These are phyloP conservation scores for Engraulis encrasicolus DNA, from an alignment of 2,113 vertebrate species.

Conservation along the genomic window DNA sequence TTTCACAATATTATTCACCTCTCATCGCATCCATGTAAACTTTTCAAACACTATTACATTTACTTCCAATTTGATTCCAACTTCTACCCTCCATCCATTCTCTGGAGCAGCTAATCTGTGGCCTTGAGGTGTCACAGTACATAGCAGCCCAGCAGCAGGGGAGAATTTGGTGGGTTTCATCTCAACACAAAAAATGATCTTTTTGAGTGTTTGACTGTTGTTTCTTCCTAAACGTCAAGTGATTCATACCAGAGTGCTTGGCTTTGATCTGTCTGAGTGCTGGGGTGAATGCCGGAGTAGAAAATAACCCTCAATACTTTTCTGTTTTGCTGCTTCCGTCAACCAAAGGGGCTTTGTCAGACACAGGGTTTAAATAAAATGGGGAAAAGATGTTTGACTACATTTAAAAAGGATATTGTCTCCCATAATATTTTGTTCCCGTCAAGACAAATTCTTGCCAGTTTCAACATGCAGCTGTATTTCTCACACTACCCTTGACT, in stretches of 20 bases:
- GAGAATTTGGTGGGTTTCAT: neutral
- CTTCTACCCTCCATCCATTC: too few relatives aligned
- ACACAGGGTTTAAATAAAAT: neutral
- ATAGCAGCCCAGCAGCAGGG: too few relatives aligned
- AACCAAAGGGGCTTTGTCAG: neutral
- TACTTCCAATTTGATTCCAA: neutral
- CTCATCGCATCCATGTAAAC: too few relatives aligned
- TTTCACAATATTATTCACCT: too few relatives aligned
- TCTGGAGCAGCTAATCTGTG: too few relatives aligned
- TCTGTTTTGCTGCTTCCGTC: neutral
- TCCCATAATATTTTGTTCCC: too few relatives aligned
- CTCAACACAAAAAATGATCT: neutral
- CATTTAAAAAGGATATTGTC: neutral
- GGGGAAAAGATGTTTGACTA: neutral
- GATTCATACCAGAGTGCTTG: neutral
- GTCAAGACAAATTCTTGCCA: too few relatives aligned
- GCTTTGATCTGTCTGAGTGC: neutral
- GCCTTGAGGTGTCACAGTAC: too few relatives aligned
- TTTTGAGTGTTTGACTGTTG: neutral
- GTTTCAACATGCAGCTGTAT: too few relatives aligned
- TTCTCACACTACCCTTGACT: too few relatives aligned
- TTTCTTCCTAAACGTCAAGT: neutral
- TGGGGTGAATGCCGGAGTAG: neutral
- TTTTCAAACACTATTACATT: too few relatives aligned
- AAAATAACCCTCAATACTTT: neutral